Conservation (phyloP, 2,797 vertebrate genomes). For the Hippoglossus hippoglossus region DNA sequence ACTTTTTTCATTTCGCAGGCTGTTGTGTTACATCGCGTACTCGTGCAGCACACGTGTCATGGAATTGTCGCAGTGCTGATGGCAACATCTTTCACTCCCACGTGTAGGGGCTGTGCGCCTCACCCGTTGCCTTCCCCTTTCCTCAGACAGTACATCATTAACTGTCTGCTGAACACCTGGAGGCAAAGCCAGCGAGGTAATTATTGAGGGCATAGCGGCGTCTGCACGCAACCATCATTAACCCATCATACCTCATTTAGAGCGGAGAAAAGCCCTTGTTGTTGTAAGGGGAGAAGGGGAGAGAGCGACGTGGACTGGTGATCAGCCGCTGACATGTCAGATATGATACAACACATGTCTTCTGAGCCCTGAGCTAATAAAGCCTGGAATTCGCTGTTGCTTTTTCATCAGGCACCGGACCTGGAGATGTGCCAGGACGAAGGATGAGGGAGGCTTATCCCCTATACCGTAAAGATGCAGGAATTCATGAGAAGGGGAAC, state of each 20-base stretch:
- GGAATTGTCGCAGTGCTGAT: conserved; percentile 30
- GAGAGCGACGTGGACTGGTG: conserved; percentile 35
- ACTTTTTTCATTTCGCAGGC: background rate
- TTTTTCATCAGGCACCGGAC: conserved; percentile 66
- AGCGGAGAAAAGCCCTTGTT: conserved; percentile 64
- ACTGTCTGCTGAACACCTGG: conserved; percentile 83
- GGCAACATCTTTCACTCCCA: conserved; percentile 23
- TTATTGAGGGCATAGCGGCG: conserved; percentile 72
- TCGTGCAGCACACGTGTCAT: conserved; percentile 27
- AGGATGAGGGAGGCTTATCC: conserved; percentile 59
- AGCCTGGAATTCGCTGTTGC: conserved; percentile 76
- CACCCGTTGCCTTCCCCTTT: conserved; percentile 37
- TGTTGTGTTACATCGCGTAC: background rate
- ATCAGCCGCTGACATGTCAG: conserved; percentile 68
- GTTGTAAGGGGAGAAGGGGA: conserved; percentile 56
- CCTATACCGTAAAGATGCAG: conserved; percentile 49
- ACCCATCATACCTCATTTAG: conserved; percentile 72
- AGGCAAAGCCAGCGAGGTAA: conserved; percentile 75
- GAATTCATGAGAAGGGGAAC: conserved; percentile 51
- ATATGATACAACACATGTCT: conserved; percentile 67
- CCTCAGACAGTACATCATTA: conserved; percentile 76
- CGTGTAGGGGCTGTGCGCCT: conserved; percentile 18
- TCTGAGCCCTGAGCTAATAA: conserved; percentile 70
- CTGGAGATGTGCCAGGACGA: conserved; percentile 63
- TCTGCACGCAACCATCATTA: conserved; percentile 83